These are phyloP conservation scores for Oceanites oceanicus DNA, from an alignment of 2,113 vertebrate genomes.

Conservation along the genomic window DNA sequence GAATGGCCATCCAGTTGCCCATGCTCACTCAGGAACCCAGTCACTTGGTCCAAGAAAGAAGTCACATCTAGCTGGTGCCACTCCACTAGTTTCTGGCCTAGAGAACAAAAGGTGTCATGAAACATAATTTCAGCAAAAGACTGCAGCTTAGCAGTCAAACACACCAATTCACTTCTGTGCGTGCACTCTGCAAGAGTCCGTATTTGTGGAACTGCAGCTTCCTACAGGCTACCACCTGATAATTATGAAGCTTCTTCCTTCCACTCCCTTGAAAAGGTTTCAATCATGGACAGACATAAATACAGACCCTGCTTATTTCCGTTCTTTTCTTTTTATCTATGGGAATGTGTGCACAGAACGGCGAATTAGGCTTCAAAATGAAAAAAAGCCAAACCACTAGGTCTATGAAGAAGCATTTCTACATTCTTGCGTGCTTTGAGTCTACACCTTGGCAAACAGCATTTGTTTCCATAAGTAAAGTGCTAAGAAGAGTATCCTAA, in stretches of 20 bases:
- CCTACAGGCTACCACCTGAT: neutral
- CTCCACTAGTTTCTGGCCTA: slow-evolving; percentile 98
- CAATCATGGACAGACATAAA: neutral
- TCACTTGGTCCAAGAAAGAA: slow-evolving; percentile 95
- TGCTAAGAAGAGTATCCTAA: neutral
- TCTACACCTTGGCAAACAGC: neutral
- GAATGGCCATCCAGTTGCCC: slow-evolving; percentile 95
- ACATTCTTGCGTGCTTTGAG: neutral
- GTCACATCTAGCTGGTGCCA: slow-evolving; percentile 97
- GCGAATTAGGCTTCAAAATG: neutral
- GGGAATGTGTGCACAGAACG: neutral
- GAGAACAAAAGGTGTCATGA: neutral
- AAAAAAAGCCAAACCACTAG: neutral
- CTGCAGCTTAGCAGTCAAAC: neutral
- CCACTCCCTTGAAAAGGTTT: neutral
- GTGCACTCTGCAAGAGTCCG: neutral
- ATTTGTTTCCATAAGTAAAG: neutral
- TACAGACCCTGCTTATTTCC: neutral
- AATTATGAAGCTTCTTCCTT: neutral
- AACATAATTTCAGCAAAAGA: neutral
- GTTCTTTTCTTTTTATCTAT: neutral
- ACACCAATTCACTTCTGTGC: neutral
- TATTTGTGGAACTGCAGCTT: neutral
- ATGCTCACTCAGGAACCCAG: slow-evolving; percentile 93
- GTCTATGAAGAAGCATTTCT: neutral